Base-by-base conservation (phyloP, 2,113 vertebrate species). In the Dryoscopus gambensis region DNA sequence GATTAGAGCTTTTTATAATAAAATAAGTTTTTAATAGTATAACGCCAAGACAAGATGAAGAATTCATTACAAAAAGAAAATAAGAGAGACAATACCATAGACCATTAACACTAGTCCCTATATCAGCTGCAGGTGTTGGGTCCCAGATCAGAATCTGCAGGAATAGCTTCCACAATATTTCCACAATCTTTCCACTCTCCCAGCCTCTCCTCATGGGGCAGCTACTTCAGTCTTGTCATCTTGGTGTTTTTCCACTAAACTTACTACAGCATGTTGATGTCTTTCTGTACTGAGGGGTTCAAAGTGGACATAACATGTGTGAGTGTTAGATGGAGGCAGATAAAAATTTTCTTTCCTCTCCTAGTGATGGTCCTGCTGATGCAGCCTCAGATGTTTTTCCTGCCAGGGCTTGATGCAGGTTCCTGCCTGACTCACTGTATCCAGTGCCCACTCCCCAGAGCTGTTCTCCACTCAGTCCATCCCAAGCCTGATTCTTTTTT, bases 351-450 rank as follows among this genome's bases (percentile, higher is more conserved):
- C 20, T 90, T 59, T 63, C 5, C 16, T 55, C 16, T 74, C 10
- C n/a, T 37, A 15, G 9, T 40, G 15, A 23, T 55, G 15, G 1
- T 86, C 3, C 14, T 30, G 18, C 5, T 56, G 19, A 57, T 62
- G 19, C 13, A 76, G 17, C 2, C 25, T 3, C 18, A 39, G 40
- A 46, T 15, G 3, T 20, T 60, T 52, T 68, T 81, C 5, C 50
- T 81, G 31, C 2, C 28, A 73, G 44, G 24, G 6, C 4, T 76
- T 68, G 15, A 23, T 68, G 14, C 2, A 47, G 5, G 5, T 5
- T 86, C 24, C 27, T 60, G 8, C 1, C 1, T 11, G 20, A 8
- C 10, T 82, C 3, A 1, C 12, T 33, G 13, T 15, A 6, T 6
- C 6, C 13, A 7, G 4, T 9, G 7, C 4, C 6, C 1, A 7